Base-by-base conservation (phyloP, 2,113 vertebrate genomes). In the Tautogolabrus adspersus region DNA sequence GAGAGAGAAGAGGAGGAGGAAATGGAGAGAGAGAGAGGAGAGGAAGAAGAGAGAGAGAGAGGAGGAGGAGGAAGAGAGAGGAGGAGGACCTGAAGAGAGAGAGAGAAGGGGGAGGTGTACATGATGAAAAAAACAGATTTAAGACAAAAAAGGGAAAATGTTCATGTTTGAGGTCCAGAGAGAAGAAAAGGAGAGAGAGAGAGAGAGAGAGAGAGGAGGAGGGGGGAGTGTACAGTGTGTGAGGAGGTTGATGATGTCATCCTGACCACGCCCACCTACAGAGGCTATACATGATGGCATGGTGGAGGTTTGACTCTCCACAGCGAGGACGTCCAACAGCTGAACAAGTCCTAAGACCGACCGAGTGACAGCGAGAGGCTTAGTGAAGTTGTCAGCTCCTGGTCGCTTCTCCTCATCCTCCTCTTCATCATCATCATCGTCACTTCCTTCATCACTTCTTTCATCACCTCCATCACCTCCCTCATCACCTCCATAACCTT, bases 381-480 rank as follows among this genome's bases (percentile, higher is more conserved):
- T 42, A 81, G 77, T 64, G 85, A 86, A 86, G 87, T 87, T 81
- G 73, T 87, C 87, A 72, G 81, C 79, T 68, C 65, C 81, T 65
- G 73, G 66, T 78, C 63, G 37, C 30, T 75, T 70, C 72, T 82
- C 67, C 18, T 65, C 76, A 8, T 56, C 11, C 18, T 18, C 12
- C 73, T 10, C 38, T 40, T 10, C 6, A 10, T 10, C 38, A 1
- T 10, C 38, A 3, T 40, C 38, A 4, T 40, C 38, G 1, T 40
- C 38, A 26, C 26, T 3, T 26, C 26, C 26, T 7, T 40, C 38
- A 40, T 7, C 38, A 8, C 8, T 8, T 38, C 37, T n/a, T n/a
- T n/a, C n/a, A n/a, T n/a, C n/a, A n/a, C n/a, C n/a, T n/a, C n/a
- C n/a, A n/a, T n/a, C n/a, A n/a, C n/a, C n/a, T n/a, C n/a, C n/a